Evolutionary conservation across 2,888 invertebrate species (phyloP), one percentile per base, ranked within the genome.

Genomic region (Odontocerum albicorne): DNA sequence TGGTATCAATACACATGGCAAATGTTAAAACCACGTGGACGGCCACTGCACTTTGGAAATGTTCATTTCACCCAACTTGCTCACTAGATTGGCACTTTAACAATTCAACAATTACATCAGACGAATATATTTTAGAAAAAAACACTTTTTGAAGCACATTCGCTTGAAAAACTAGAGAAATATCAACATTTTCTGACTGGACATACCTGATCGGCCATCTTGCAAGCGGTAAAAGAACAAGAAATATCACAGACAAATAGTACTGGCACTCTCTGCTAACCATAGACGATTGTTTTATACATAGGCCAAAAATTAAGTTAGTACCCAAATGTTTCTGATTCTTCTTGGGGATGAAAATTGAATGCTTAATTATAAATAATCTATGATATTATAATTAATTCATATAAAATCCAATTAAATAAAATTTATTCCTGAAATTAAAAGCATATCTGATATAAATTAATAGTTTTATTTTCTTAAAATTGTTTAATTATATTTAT

Each of bases 131-230:
- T 40, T 6, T 13, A 13, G 27, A 43, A 17, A 27, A 31, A 31
- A 43, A 3, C 43, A 43, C 43, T 43, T 31, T 15, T 27, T 16
- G 8, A 16, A 8, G 16, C n/a, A 17, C n/a, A 43, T 17, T 15
- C 16, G 31, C 7, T 27, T 27, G 13, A 33, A 45, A 33, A 20
- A 7, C 8, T 45, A 16, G 6, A 15, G 15, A 47, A 47, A 36
- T 27, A 27, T 35, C 4, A 35, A 12, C n/a, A 12, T 10, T 8
- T 10, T 35, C 12, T 12, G 3, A 8, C 66, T 64, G 67, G 67
- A 80, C 85, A 70, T 83, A 88, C 88, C 86, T 88, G 88, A 75
- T 88, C 88, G 77, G 88, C 88, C 88, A 88, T 88, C 72, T 87
- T 87, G 83, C 74, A 79, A 73, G 74, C 55, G 55, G 33, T 19